phyloP scores from a whole-genome alignment of 2,113 vertebrate genomes.

The Tyto alba region DNA sequence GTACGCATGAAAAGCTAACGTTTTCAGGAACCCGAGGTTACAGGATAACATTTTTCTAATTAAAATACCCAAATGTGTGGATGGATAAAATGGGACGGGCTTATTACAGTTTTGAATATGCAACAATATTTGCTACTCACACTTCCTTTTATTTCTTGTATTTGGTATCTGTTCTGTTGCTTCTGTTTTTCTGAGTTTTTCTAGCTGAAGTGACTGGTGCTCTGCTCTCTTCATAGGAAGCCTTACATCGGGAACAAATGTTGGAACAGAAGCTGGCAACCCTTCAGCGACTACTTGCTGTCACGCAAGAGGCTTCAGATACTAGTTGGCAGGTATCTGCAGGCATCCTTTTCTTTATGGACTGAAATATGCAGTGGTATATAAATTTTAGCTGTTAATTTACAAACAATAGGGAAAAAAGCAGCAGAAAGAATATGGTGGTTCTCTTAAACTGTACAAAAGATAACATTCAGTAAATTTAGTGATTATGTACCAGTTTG shows the following conservation, averaged over 20 bases:
- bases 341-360: background rate
- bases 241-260: constrained; percentile 99
- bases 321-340: constrained; percentile 96
- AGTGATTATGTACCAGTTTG: background rate
- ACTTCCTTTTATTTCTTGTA: background rate
- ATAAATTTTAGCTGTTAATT: background rate
- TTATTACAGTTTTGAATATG: background rate
- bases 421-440: background rate
- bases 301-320: constrained; percentile 97
- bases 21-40: background rate
- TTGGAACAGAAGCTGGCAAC: constrained; percentile 99
- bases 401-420: background rate
- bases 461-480: background rate
- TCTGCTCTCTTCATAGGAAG: constrained; percentile 79
- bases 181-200: background rate
- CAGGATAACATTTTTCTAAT: background rate
- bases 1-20: background rate
- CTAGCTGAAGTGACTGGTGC: background rate
- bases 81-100: background rate
- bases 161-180: background rate
- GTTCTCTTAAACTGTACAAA: background rate
- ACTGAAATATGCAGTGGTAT: background rate
- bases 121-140: background rate
- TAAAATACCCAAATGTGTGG: background rate
- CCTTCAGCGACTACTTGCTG: constrained; percentile 90